Evolutionary conservation across 2,113 vertebrate genomes (phyloP).

Genomic region (Halcyon senegalensis): DNA sequence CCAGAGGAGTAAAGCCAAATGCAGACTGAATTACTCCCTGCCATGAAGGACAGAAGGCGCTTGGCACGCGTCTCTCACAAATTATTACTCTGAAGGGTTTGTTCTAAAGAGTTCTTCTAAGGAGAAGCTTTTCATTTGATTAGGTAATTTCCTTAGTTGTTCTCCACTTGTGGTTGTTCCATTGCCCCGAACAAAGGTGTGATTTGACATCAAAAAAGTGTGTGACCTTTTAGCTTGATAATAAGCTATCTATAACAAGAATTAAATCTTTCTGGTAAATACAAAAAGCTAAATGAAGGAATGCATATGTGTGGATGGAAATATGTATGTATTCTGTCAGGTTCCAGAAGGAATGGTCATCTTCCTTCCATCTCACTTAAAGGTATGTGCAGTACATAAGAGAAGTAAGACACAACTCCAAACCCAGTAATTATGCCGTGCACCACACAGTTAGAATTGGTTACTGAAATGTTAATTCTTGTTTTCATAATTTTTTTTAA

Average conservation of each 20-base stretch:
- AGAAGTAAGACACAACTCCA: not conserved
- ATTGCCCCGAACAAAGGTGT: not conserved
- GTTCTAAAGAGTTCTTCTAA: too few relatives aligned
- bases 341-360: not conserved
- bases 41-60: not conserved
- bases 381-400: not conserved
- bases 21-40: not conserved
- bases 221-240: not conserved
- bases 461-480: not conserved
- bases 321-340: not conserved
- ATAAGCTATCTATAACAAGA: not conserved
- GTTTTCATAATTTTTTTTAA: not conserved
- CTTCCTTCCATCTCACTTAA: not conserved
- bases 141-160: not conserved
- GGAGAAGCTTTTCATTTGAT: slow-evolving; percentile 8
- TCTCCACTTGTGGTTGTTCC: not conserved
- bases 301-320: not conserved
- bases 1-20: not conserved
- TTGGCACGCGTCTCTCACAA: not conserved
- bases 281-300: not conserved
- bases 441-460: not conserved
- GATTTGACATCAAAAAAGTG: not conserved
- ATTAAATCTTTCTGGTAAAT: not conserved
- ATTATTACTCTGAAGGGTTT: not conserved
- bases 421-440: not conserved